Evolutionary conservation across 2,797 vertebrate species (phyloP), one percentile per base, ranked within the genome.

Genomic region (Poeciliopsis infans): DNA sequence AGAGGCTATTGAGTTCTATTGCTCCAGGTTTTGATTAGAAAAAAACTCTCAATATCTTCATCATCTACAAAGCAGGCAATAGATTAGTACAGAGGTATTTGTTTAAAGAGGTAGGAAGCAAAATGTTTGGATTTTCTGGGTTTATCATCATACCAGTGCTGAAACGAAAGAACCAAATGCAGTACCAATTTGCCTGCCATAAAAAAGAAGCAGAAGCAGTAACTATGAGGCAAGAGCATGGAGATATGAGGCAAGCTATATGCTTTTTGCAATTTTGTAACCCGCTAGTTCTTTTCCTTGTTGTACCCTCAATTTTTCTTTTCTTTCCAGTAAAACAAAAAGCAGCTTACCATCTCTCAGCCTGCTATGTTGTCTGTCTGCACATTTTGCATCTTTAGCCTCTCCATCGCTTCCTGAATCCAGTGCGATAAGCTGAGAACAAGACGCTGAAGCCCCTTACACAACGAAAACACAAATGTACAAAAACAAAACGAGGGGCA

Each of bases 381-480:
- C 75, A 79, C 81, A 83, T 78, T 86, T 57, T 79, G 81, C 78
- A 73, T 70, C 59, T 73, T 85, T 85, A 85, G 82, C 68, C 69
- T 77, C 74, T 89, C 87, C 81, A 77, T 90, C 80, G 85, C 86
- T 78, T 80, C 75, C 87, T 89, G 84, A 87, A 90, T 87, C 79
- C 85, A 79, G 79, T 49, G 68, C 11, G 85, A 91, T 87, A 89
- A 91, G 82, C 86, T 70, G 51, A 75, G 83, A 85, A 86, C 76
- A 88, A 81, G 81, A 77, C 61, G 84, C 72, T 72, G 74, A 51
- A 57, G 70, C 64, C 55, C 55, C 73, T 73, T 74, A 78, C 23
- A 31, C 51, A 53, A 53, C 77, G 69, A 68, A 49, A 36, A 76
- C 28, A 61, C 76, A 71, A 43, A 46, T 15, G n/a, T 74, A 86